Evolutionary conservation across 2,888 invertebrate genomes (phyloP), one percentile per base, ranked within the genome.

Genomic region (Altica lythri): DNA sequence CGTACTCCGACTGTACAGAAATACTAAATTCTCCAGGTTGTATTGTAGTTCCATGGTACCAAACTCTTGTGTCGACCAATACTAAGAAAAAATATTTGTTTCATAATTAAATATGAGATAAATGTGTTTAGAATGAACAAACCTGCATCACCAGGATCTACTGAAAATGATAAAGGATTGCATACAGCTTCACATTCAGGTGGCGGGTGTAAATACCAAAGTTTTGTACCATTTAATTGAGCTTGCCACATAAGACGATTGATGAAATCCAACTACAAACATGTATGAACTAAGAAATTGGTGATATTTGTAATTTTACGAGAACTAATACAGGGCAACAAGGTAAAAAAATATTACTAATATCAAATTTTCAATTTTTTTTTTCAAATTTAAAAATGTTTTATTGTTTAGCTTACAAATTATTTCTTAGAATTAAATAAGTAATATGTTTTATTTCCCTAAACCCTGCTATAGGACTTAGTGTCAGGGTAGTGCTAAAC

Each of bases 231-330:
- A 64, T 83, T 81, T 10, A 95, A 81, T 78, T 95, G 94, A 2
- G 92, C 94, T 77, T 95, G 95, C 95, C 95, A 95, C 84, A 94
- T 93, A 19, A 95, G 81, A 56, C 94, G 83, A 63, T 89, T 86
- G 63, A 95, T 95, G 72, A 92, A 93, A 77, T 95, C 95, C 73
- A 95, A 77, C 94, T 94, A 73, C 40, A 80, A 61, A 25, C 22
- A 44, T 5, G 6, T 19, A 5, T 19, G 3, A 19, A 19, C 3
- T 19, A 19, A 19, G 6, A 19, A 19, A 19, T 5, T 19, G 6
- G 22, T 19, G 6, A 3, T 6, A 19, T 19, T 19, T 19, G 22
- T 5, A 17, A 16, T n/a, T n/a, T n/a, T n/a, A n/a, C n/a, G n/a
- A n/a, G n/a, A n/a, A n/a, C n/a, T n/a, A n/a, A n/a, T n/a, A n/a